Base-by-base conservation (phyloP, 2,888 invertebrate species). In the Tenthredo notha region DNA sequence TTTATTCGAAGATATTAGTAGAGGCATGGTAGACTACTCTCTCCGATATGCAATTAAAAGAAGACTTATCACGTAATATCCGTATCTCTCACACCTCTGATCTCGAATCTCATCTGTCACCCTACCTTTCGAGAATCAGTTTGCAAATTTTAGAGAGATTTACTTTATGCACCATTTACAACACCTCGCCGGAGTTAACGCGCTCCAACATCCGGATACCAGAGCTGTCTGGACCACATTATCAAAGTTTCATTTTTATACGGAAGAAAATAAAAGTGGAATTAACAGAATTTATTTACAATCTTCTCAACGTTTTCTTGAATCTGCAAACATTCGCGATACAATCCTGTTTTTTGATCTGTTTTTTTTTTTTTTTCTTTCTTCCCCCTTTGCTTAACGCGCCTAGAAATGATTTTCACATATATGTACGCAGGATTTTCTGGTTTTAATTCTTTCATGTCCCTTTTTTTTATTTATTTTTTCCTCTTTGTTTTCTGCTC, bases 121-220 rank as follows among this genome's bases (percentile, higher is more conserved):
- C 12, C 47, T 10, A 47, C 43, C 25, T 47, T 40, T 25, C 40
- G 12, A 15, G 29, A 50, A 29, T 47, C 29, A 54, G 77, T 50
- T 77, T 77, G 54, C 25, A 4, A 77, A 54, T 77, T 77, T 77
- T 33, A 54, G 77, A 74, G 43, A 77, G 47, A 77, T 77, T 77
- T 29, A 33, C 29, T 77, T n/a, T n/a, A 54, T 74, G n/a, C 74
- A 43, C 74, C 9, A 15, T 74, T 74, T 10, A 0, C 74, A 33
- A 29, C 29, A 29, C 50, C 25, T 18, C 9, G 25, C 29, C 25
- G 43, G 40, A 47, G 3, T 37, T 18, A 1, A 47, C 25, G 47
- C 50, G 29, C 50, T 29, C 50, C 77, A 77, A 43, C 72, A 74
- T 43, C 70, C 70, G 70, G 33, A 70, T 70, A 6, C n/a, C 25